Percentiles rank a stretch among this genome's conserved stretches.
Evolutionary conservation across 2,888 invertebrate species (phyloP).

Genomic region (Protonemura montana): DNA sequence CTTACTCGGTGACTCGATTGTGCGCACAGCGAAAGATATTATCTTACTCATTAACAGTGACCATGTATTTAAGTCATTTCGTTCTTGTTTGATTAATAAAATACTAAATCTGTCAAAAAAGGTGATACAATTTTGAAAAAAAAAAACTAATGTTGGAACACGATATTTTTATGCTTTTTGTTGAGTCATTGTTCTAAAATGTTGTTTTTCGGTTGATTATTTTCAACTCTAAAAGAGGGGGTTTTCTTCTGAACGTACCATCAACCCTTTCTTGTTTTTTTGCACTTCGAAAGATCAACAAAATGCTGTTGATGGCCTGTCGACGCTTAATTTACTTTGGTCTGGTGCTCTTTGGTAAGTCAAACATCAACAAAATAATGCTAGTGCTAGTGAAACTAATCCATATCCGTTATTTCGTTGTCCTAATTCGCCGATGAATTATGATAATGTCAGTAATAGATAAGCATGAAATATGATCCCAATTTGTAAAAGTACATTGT

Average conservation of each 20-base stretch:
- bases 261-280: background rate
- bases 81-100: too few species aligned
- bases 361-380: constrained; percentile 7
- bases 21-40: too few species aligned
- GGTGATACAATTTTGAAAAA: too few species aligned
- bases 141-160: too few species aligned
- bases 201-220: too few species aligned
- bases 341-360: constrained; percentile 3
- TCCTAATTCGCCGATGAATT: background rate
- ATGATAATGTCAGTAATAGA: background rate
- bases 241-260: background rate
- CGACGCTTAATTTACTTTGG: background rate
- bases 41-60: too few species aligned
- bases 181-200: too few species aligned
- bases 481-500: background rate
- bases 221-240: background rate
- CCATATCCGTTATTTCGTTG: constrained; percentile 7
- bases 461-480: background rate
- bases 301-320: background rate
- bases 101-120: too few species aligned
- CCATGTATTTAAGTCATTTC: too few species aligned
- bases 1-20: too few species aligned
- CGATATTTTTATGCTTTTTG: too few species aligned
- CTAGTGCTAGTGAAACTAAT: background rate
- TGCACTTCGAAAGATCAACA: background rate